Percentiles rank a stretch among this genome's conserved stretches.
These are phyloP conservation scores for Andrena dorsata DNA, from an alignment of 2,888 invertebrate species.

Conservation along the genomic window DNA sequence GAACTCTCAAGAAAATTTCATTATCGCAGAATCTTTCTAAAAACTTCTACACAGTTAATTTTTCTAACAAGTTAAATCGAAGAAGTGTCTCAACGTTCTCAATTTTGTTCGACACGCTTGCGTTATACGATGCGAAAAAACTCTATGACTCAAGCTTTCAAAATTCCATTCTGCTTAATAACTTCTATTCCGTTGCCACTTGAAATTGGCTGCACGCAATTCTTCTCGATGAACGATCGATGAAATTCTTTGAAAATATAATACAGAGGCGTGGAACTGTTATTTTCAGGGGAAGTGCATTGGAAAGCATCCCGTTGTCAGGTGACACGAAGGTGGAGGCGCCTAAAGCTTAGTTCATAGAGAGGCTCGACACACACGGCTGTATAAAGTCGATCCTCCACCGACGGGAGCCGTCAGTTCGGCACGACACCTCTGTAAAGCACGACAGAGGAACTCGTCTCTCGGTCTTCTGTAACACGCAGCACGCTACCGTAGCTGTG, in stretches of 20 bases:
- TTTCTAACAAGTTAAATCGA: too few species aligned
- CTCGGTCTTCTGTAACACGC: constrained; percentile 53
- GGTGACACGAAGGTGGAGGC: constrained; percentile 65
- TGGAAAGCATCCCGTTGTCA: constrained; percentile 53
- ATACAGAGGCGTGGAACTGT: not conserved
- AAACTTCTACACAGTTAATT: too few species aligned
- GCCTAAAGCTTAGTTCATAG: constrained; percentile 63
- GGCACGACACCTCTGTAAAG: constrained; percentile 74
- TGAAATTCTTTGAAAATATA: not conserved
- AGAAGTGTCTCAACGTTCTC: too few species aligned
- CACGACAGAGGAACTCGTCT: constrained; percentile 67
- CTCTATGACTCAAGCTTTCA: constrained; percentile 40
- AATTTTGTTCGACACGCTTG: constrained; percentile 10
- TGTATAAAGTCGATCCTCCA: constrained; percentile 77
- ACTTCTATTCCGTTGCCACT: constrained; percentile 5
- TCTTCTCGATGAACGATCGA: too few species aligned
- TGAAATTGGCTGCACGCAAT: not conserved
- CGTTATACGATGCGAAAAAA: constrained; percentile 31
- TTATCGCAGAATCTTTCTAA: too few species aligned
- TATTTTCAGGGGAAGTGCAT: not conserved
- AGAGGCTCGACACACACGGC: constrained; percentile 58
- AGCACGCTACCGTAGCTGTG: constrained; percentile 33
- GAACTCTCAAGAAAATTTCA: too few species aligned
- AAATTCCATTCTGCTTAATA: constrained; percentile 51
- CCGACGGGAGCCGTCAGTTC: constrained; percentile 74